Evolutionary conservation across 1,140 invertebrate genomes (phyloP).

Genomic region (Lordiphosa stackelbergi): DNA sequence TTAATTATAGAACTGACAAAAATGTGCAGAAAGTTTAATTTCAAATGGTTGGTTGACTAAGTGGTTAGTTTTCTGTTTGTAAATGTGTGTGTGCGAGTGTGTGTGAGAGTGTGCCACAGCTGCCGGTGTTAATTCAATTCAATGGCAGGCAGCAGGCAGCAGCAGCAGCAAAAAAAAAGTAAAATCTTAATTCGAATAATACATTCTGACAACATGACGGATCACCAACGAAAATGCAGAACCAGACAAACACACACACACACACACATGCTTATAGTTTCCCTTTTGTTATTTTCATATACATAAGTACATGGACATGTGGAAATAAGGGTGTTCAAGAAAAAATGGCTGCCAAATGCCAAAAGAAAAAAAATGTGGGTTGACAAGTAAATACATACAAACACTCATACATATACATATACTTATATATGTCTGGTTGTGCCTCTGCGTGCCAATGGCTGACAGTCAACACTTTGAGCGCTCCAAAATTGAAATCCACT

Average conservation of each 20-base stretch:
- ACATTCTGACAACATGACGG: conserved; percentile 76
- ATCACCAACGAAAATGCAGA: conserved; percentile 75
- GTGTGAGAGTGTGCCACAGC: conserved; percentile 33
- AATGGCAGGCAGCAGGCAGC: conserved; percentile 52
- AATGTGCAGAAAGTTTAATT: neutral
- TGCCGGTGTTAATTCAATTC: conserved; percentile 73
- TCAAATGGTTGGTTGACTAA: conserved; percentile 1
- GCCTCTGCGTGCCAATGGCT: conserved; percentile 57
- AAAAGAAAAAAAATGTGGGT: conserved; percentile 49
- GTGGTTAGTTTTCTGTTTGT: neutral
- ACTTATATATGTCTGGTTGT: conserved; percentile 3
- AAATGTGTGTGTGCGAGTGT: neutral
- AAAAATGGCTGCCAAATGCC: conserved; percentile 69
- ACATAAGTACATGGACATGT: conserved; percentile 26
- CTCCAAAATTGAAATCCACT: conserved; percentile 51
- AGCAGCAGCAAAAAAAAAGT: conserved; percentile 51
- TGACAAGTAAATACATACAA: conserved; percentile 18
- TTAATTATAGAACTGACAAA: conserved; percentile 9
- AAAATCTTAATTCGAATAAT: conserved; percentile 77
- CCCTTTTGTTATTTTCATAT: conserved; percentile 48
- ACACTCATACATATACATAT: conserved; percentile 16
- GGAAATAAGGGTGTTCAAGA: conserved; percentile 69
- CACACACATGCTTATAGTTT: conserved; percentile 57
- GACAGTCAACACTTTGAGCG: conserved; percentile 70
- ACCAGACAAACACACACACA: conserved; percentile 39